Conservation (phyloP, 2,888 invertebrate species). For the Cyaniris semiargus region DNA sequence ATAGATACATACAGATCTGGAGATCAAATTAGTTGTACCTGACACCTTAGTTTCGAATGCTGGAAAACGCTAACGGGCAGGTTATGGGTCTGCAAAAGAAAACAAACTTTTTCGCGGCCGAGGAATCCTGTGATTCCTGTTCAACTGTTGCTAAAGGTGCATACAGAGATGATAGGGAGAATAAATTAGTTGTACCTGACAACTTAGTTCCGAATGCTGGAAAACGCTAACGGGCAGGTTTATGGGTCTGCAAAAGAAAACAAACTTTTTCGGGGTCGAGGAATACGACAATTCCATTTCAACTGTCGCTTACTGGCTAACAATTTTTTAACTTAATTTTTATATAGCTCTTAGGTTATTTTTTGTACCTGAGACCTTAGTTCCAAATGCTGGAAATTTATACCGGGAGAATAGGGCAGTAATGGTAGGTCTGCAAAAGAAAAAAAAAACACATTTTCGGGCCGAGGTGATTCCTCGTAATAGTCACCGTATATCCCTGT, state of each 20-base stretch:
- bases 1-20: background rate
- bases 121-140: background rate
- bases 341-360: background rate
- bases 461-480: slow-evolving; percentile 1
- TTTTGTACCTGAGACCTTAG: slow-evolving; percentile 1
- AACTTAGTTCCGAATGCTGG: too few species aligned
- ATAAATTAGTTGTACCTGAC: too few species aligned
- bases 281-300: background rate
- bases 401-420: background rate
- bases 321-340: background rate
- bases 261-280: background rate
- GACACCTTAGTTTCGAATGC: background rate
- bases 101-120: background rate
- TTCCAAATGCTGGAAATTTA: background rate
- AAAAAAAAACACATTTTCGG: slow-evolving; percentile 12
- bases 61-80: background rate
- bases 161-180: too few species aligned
- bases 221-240: background rate
- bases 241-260: background rate
- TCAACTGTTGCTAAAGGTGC: too few species aligned
- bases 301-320: background rate
- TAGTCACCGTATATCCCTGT: background rate
- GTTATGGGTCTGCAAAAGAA: slow-evolving; percentile 11
- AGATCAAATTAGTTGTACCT: background rate
- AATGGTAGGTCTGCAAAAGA: background rate